Evolutionary conservation across 2,888 invertebrate species (phyloP).

Genomic region (Meloe dianella): DNA sequence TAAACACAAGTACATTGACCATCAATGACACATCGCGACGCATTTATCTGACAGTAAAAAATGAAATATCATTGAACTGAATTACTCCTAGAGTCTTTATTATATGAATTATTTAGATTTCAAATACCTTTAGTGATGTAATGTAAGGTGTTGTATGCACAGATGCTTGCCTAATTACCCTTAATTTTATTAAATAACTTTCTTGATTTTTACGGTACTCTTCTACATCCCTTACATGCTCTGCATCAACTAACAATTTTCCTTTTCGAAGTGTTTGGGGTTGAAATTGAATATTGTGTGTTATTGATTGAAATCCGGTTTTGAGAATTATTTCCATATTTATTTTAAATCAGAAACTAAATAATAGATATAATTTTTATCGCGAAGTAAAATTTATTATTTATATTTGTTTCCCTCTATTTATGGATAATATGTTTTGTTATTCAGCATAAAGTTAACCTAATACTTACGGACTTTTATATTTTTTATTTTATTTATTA

Average conservation of each 20-base stretch:
- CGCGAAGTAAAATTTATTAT: too few species aligned
- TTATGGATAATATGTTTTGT: too few species aligned
- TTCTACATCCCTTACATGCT: background rate
- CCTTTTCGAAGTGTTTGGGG: background rate
- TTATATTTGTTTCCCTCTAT: too few species aligned
- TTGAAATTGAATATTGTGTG: background rate
- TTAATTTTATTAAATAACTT: background rate
- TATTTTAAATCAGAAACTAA: too few species aligned
- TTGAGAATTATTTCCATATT: too few species aligned
- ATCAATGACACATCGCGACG: background rate
- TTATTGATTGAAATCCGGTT: background rate
- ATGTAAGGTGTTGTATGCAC: background rate
- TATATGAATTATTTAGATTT: background rate
- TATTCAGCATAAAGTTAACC: too few species aligned
- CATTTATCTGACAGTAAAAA: background rate
- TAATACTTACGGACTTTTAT: too few species aligned
- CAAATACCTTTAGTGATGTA: background rate
- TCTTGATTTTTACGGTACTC: background rate
- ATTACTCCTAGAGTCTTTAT: background rate
- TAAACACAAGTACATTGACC: background rate
- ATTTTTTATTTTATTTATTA: too few species aligned
- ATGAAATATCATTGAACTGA: background rate
- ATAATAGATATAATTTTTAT: too few species aligned
- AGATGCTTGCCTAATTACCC: background rate
- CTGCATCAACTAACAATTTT: background rate